Percentiles rank a stretch among this genome's conserved stretches.
These are phyloP conservation scores for Myanophis thanlyinensis DNA, from an alignment of 2,113 vertebrate genomes.

Conservation along the genomic window DNA sequence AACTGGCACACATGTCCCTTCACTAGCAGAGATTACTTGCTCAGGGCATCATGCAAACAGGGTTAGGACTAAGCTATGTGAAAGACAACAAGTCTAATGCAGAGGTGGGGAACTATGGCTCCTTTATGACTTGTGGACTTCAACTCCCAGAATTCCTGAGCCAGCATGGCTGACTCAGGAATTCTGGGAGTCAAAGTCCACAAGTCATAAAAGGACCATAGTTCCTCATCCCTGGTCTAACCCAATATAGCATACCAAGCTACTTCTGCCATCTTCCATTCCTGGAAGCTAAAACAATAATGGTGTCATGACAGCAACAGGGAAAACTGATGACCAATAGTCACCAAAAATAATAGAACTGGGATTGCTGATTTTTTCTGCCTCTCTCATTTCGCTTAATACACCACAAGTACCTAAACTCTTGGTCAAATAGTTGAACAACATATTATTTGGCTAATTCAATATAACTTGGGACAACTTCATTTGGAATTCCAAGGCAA, in stretches of 20 bases:
- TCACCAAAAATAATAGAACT: background rate
- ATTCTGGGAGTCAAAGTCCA: background rate
- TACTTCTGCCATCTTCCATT: too few species aligned
- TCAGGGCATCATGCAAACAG: background rate
- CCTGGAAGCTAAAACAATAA: background rate
- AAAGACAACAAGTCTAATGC: background rate
- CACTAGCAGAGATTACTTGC: background rate
- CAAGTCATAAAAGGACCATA: background rate
- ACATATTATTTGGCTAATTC: background rate
- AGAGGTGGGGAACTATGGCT: background rate
- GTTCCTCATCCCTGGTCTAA: background rate
- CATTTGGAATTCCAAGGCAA: background rate
- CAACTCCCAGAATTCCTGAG: too few species aligned
- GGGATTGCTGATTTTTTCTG: background rate
- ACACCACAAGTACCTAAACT: background rate
- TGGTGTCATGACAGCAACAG: background rate
- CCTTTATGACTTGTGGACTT: background rate
- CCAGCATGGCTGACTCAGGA: background rate
- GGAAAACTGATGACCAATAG: background rate
- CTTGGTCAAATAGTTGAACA: background rate
- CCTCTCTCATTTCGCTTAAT: background rate
- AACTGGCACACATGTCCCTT: background rate
- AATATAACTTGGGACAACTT: background rate
- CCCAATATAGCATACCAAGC: background rate
- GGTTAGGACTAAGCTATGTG: background rate